Evolutionary conservation across 1,140 invertebrate species (phyloP).

Genomic region (Episyrphus balteatus): DNA sequence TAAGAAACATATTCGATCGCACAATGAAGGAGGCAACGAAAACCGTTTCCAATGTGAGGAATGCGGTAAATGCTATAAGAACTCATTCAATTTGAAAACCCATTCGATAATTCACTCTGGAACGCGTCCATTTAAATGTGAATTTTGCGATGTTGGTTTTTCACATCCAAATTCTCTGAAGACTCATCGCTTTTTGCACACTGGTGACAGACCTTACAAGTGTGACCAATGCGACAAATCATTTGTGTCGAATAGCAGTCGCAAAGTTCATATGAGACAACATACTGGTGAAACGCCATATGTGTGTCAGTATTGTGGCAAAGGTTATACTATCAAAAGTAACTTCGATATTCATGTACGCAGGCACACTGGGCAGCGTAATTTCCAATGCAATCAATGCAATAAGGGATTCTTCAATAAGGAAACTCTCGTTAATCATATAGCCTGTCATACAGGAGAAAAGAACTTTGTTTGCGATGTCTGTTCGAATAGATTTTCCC

Average conservation of each 20-base stretch:
- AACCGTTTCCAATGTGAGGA: too few species aligned
- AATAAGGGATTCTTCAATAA: too few species aligned
- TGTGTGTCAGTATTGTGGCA: slow-evolving; percentile 7
- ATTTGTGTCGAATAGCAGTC: slow-evolving; percentile 41
- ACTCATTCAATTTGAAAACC: too few species aligned
- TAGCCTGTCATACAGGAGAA: background rate
- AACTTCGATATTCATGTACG: slow-evolving; percentile 1
- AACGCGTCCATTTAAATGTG: slow-evolving; percentile 17
- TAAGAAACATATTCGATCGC: too few species aligned
- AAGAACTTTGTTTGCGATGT: background rate
- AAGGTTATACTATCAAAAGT: background rate
- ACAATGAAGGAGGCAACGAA: too few species aligned
- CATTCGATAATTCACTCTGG: slow-evolving; percentile 21
- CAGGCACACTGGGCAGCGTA: background rate
- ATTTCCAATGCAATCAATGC: background rate
- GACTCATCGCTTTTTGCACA: slow-evolving; percentile 3
- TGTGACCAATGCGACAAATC: slow-evolving; percentile 15
- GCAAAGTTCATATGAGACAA: slow-evolving; percentile 41
- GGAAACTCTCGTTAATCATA: too few species aligned
- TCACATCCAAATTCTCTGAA: background rate
- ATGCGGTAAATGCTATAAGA: too few species aligned
- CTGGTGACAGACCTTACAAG: slow-evolving; percentile 2
- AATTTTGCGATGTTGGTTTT: slow-evolving; percentile 5
- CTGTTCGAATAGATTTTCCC: background rate
- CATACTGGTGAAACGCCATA: slow-evolving; percentile 7